Percentiles rank a stretch among this genome's conserved stretches.
Conservation (phyloP, 2,888 invertebrate genomes). For the Achlya flavicornis region DNA sequence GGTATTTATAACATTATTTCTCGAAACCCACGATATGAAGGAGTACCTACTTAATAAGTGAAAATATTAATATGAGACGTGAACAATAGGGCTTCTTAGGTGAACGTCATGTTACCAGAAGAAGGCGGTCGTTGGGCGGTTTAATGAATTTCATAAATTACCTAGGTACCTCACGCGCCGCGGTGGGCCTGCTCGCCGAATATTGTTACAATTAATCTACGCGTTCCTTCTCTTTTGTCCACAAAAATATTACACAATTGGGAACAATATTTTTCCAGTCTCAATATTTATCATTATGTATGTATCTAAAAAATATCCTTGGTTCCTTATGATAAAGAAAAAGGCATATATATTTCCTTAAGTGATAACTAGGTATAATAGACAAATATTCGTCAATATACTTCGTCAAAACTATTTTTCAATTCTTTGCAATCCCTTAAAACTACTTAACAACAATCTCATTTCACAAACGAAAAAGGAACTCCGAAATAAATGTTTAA, state of each 20-base stretch:
- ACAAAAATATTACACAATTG: conserved; percentile 3
- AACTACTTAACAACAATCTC: too few relatives aligned
- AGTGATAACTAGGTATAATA: background rate
- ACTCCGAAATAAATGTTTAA: background rate
- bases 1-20: background rate
- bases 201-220: conserved; percentile 39
- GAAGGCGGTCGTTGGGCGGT: conserved; percentile 14
- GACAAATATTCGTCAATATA: too few relatives aligned
- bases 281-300: too few relatives aligned
- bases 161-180: conserved; percentile 27
- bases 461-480: background rate
- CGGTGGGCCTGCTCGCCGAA: conserved; percentile 31
- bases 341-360: background rate
- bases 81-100: conserved; percentile 31
- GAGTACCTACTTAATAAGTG: conserved; percentile 12
- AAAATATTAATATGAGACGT: conserved; percentile 34
- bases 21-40: conserved; percentile 3
- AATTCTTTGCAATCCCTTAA: too few relatives aligned
- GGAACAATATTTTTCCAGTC: background rate
- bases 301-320: background rate
- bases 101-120: conserved; percentile 27
- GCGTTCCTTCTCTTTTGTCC: conserved; percentile 30
- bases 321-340: too few relatives aligned
- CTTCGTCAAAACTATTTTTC: too few relatives aligned
- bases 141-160: conserved; percentile 55